phyloP scores from a whole-genome alignment of 2,888 invertebrate genomes.

The Malthinus seriepunctatus region DNA sequence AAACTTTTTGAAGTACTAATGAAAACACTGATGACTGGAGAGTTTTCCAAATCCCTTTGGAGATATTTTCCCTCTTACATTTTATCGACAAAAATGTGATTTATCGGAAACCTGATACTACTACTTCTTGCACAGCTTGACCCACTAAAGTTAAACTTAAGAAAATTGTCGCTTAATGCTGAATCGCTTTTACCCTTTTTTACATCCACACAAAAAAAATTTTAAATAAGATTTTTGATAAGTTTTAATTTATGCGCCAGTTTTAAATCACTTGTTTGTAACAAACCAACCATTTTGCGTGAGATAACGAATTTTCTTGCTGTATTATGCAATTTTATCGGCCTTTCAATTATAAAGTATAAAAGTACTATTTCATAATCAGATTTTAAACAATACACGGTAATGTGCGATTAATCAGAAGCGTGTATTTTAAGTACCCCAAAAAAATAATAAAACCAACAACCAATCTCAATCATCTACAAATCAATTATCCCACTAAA shows the following conservation, averaged over 20 bases:
- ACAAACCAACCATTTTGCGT: slow-evolving; percentile 24
- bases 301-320: slow-evolving; percentile 22
- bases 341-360: slow-evolving; percentile 15
- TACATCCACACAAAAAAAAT: slow-evolving; percentile 5
- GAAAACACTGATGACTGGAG: slow-evolving; percentile 22
- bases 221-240: slow-evolving; percentile 21
- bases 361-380: background rate
- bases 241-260: slow-evolving; percentile 30
- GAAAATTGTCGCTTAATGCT: slow-evolving; percentile 16
- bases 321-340: slow-evolving; percentile 22
- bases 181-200: slow-evolving; percentile 11
- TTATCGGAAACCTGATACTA: slow-evolving; percentile 23
- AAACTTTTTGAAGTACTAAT: slow-evolving; percentile 21
- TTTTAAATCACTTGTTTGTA: slow-evolving; percentile 24
- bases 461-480: too few species aligned
- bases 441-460: too few species aligned
- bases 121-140: slow-evolving; percentile 21
- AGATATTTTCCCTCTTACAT: slow-evolving; percentile 17
- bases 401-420: slow-evolving; percentile 1
- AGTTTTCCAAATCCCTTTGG: slow-evolving; percentile 19
- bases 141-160: slow-evolving; percentile 20
- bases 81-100: slow-evolving; percentile 25
- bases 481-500: too few species aligned
- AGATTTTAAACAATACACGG: background rate
- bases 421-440: background rate